phyloP scores from a whole-genome alignment of 2,797 vertebrate genomes.

The Onychomys leucogaster region DNA sequence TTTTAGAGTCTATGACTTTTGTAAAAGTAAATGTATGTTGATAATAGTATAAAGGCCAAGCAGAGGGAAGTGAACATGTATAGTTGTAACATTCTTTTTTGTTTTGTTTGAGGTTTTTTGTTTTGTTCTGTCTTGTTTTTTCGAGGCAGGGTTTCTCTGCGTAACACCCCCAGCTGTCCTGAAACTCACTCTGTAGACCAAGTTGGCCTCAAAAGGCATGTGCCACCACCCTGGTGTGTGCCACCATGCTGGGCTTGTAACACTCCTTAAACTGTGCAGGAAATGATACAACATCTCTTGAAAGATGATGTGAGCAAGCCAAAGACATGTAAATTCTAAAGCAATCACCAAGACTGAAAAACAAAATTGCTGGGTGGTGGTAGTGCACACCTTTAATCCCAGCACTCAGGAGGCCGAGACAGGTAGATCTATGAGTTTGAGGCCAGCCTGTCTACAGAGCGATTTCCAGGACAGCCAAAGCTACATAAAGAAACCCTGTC shows the following conservation, averaged over 20 bases:
- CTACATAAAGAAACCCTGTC: background rate
- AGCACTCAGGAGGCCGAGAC: background rate
- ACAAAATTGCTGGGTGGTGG: background rate
- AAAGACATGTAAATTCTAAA: background rate
- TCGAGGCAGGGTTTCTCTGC: background rate
- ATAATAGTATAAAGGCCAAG: background rate
- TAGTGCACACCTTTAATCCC: too few species aligned
- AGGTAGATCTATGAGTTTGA: background rate
- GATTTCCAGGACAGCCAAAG: background rate
- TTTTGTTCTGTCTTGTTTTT: background rate
- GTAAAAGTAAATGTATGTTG: background rate
- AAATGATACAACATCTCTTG: background rate
- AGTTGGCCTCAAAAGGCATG: background rate
- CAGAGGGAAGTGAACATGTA: background rate
- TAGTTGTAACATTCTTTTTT: background rate
- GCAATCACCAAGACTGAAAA: background rate
- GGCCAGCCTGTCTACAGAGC: background rate
- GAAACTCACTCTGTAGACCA: background rate
- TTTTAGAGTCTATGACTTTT: background rate
- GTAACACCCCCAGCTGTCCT: background rate
- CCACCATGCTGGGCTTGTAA: background rate
- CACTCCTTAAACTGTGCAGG: background rate
- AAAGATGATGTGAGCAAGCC: background rate
- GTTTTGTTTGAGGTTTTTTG: too few species aligned
- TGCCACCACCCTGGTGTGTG: too few species aligned